Evolutionary conservation across 2,113 vertebrate species (phyloP).

Genomic region (Glaucidium brasilianum): DNA sequence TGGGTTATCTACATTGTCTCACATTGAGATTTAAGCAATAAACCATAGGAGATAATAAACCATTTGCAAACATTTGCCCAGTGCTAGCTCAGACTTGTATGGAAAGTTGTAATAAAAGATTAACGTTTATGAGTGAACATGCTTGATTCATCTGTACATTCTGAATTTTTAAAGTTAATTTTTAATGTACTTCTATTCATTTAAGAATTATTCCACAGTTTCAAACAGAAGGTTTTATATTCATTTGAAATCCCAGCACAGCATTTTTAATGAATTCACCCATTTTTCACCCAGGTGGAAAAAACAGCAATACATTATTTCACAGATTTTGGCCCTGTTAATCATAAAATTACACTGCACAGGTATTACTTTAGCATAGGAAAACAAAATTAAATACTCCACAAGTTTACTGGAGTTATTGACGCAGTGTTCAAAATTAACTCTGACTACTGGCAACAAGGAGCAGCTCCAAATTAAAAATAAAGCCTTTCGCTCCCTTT

Average conservation of each 20-base stretch:
- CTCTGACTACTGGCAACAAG: constrained; percentile 22
- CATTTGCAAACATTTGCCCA: not conserved
- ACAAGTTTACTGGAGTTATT: constrained; percentile 44
- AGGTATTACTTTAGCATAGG: constrained; percentile 46
- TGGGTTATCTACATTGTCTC: not conserved
- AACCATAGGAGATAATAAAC: not conserved
- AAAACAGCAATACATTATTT: constrained; percentile 42
- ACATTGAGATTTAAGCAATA: constrained; percentile 13
- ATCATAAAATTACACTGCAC: constrained; percentile 66
- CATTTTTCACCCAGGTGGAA: constrained; percentile 43
- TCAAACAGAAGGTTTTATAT: constrained; percentile 40
- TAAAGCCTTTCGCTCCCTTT: not conserved
- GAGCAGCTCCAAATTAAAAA: not conserved
- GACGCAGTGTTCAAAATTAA: constrained; percentile 36
- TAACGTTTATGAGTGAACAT: constrained; percentile 49
- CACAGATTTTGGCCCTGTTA: constrained; percentile 1
- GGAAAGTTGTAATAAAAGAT: not conserved
- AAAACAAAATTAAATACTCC: constrained; percentile 59
- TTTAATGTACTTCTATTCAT: constrained; percentile 60
- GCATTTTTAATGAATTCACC: constrained; percentile 50
- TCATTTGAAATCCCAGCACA: constrained; percentile 62
- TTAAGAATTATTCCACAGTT: constrained; percentile 61
- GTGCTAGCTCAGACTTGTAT: constrained; percentile 9
- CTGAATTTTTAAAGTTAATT: constrained; percentile 59
- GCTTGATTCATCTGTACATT: constrained; percentile 55